These are phyloP conservation scores for Phalacrocorax carbo DNA, from an alignment of 2,113 vertebrate genomes.

Conservation along the genomic window DNA sequence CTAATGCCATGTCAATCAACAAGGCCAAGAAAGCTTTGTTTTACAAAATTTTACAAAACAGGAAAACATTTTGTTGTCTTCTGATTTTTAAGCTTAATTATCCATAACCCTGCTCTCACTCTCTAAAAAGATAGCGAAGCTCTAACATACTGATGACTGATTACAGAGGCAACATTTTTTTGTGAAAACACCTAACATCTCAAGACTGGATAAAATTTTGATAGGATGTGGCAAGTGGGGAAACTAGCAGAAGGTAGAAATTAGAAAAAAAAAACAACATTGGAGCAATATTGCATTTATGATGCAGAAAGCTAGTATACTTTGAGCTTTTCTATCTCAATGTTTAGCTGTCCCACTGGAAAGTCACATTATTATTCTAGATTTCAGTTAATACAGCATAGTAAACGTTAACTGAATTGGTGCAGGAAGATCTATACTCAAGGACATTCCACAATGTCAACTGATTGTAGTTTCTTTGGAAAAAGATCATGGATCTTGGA, in stretches of 20 bases:
- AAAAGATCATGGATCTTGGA: not conserved
- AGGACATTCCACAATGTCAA: not conserved
- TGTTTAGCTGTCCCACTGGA: not conserved
- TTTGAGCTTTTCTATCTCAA: not conserved
- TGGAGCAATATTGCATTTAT: not conserved
- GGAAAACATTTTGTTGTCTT: not conserved
- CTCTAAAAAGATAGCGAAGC: not conserved
- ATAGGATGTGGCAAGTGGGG: not conserved
- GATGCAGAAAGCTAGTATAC: not conserved
- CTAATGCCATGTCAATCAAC: not conserved
- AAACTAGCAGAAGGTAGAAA: not conserved
- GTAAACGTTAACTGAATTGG: not conserved
- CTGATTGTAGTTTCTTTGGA: not conserved
- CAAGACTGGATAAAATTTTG: not conserved
- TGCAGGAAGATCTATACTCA: not conserved
- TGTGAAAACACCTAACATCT: not conserved
- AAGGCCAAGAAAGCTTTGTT: not conserved
- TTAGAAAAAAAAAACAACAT: not conserved
- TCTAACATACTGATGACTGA: not conserved
- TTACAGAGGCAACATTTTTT: not conserved
- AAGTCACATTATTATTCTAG: not conserved
- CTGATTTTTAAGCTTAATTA: not conserved
- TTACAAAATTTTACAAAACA: not conserved
- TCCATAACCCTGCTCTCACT: not conserved
- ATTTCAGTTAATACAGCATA: not conserved